These are phyloP conservation scores for Sceliomorpha sp. DNA, from an alignment of 2,888 invertebrate genomes.

Conservation along the genomic window DNA sequence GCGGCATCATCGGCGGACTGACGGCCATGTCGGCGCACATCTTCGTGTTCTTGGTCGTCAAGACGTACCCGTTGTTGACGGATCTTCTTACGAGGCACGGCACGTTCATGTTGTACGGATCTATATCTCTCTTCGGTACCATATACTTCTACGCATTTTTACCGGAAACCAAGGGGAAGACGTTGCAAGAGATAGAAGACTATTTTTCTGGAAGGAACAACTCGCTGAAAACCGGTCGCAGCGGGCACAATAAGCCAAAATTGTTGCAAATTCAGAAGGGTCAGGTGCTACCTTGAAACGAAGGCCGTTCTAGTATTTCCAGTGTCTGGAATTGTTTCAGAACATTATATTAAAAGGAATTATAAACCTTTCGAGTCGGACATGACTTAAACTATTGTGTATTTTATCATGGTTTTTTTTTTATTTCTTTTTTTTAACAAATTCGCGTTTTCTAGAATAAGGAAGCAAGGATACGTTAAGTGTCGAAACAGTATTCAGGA, in stretches of 20 bases:
- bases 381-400: conserved; percentile 33
- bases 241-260: conserved; percentile 62
- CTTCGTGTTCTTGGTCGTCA: conserved; percentile 86
- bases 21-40: conserved; percentile 85
- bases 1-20: conserved; percentile 85
- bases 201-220: conserved; percentile 85
- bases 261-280: conserved; percentile 68
- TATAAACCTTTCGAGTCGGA: background rate
- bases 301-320: conserved; percentile 20
- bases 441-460: conserved; percentile 11
- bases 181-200: conserved; percentile 86
- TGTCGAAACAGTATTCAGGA: conserved; percentile 36
- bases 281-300: conserved; percentile 68
- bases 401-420: conserved; percentile 31
- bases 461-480: conserved; percentile 10
- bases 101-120: conserved; percentile 84
- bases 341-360: background rate
- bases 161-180: conserved; percentile 86
- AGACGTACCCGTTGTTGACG: conserved; percentile 84
- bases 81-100: conserved; percentile 82
- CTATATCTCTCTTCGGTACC: conserved; percentile 83
- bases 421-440: background rate
- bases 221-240: conserved; percentile 78
- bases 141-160: conserved; percentile 85
- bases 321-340: conserved; percentile 1